These are phyloP conservation scores for Epistrophella euchroma DNA, from an alignment of 2,888 invertebrate species.

Conservation along the genomic window DNA sequence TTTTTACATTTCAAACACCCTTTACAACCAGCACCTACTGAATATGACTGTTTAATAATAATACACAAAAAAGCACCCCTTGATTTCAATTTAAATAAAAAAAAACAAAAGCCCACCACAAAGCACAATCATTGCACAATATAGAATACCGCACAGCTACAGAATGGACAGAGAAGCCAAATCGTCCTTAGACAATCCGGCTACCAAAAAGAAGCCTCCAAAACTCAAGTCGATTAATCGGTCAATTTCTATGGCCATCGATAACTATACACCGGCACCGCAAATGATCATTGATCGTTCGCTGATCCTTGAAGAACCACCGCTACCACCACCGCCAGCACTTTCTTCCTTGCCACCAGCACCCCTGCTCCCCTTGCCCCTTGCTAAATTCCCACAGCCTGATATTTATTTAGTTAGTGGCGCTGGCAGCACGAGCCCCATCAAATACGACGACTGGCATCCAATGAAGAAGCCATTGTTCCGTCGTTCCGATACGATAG, in stretches of 20 bases:
- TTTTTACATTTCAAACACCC: no score
- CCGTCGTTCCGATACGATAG: constrained; percentile 84
- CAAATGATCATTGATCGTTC: constrained; percentile 80
- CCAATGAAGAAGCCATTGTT: constrained; percentile 83
- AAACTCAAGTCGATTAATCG: constrained; percentile 84
- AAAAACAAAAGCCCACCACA: constrained; percentile 48
- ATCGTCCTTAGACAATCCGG: constrained; percentile 83
- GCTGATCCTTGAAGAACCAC: constrained; percentile 82
- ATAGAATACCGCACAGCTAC: constrained; percentile 73
- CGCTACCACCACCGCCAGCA: constrained; percentile 82
- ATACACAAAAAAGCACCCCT: constrained; percentile 26
- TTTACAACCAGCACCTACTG: constrained; percentile 47
- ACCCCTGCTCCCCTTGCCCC: constrained; percentile 79
- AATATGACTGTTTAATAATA: constrained; percentile 33
- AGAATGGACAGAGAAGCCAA: constrained; percentile 77
- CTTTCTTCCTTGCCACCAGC: constrained; percentile 80
- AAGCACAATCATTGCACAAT: constrained; percentile 75
- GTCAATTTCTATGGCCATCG: constrained; percentile 84
- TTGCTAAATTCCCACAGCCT: constrained; percentile 79
- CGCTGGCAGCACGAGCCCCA: constrained; percentile 79
- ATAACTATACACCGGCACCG: constrained; percentile 82
- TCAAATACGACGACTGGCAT: constrained; percentile 80
- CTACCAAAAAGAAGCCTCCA: constrained; percentile 83
- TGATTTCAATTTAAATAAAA: constrained; percentile 6
- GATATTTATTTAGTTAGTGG: constrained; percentile 83